Percentiles rank a stretch among this genome's conserved stretches.
Evolutionary conservation across 1,140 invertebrate genomes (phyloP).

Genomic region (Drosophila micromelanica): DNA sequence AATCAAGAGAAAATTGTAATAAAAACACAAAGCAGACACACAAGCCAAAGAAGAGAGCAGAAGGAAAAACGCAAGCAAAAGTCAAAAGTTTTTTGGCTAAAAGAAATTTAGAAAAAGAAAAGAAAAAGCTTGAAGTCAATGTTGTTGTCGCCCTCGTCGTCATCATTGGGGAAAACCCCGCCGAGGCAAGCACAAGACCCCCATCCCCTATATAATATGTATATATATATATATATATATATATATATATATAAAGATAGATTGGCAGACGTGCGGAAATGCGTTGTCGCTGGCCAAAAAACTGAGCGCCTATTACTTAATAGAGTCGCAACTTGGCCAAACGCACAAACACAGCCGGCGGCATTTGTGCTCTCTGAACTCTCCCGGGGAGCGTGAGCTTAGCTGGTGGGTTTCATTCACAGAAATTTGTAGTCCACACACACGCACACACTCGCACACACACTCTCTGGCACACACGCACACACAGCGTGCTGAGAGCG

Average conservation of each 20-base stretch:
- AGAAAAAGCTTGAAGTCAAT: constrained; percentile 4
- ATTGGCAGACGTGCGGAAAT: constrained; percentile 32
- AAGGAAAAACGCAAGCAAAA: not conserved
- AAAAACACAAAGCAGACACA: constrained; percentile 34
- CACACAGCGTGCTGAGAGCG: constrained; percentile 36
- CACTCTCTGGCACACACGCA: constrained; percentile 47
- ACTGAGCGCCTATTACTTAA: constrained; percentile 78
- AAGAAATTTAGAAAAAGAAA: too few species aligned
- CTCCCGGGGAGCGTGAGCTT: constrained; percentile 2
- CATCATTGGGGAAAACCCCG: constrained; percentile 39
- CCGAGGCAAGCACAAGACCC: not conserved
- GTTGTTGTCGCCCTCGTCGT: constrained; percentile 8
- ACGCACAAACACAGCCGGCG: constrained; percentile 27
- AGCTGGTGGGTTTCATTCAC: constrained; percentile 62
- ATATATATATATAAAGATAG: too few species aligned
- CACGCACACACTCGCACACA: constrained; percentile 14
- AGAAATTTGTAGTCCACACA: constrained; percentile 37
- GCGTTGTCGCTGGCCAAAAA: constrained; percentile 48
- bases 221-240: too few species aligned
- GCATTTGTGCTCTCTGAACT: constrained; percentile 24
- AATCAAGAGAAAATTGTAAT: constrained; percentile 74
- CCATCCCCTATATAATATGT: not conserved
- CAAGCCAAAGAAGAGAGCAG: not conserved
- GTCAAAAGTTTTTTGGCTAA: constrained; percentile 18
- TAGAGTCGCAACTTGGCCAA: constrained; percentile 69